Base-by-base conservation (phyloP, 2,888 invertebrate species). In the Lydus trimaculatus region DNA sequence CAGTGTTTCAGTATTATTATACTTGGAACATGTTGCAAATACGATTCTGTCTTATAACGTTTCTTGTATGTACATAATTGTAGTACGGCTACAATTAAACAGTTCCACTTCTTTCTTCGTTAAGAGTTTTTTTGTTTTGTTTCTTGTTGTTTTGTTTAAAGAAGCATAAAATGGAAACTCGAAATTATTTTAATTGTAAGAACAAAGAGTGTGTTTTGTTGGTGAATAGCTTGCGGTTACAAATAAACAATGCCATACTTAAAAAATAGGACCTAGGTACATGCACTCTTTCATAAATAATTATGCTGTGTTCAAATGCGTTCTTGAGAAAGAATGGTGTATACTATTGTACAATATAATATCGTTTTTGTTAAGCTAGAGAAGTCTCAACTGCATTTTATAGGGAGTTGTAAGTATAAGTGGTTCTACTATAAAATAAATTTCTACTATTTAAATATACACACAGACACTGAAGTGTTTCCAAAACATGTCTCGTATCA, bases 211-310 rank as follows among this genome's bases (percentile, higher is more conserved):
- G 15, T 28, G 56, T 56, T 61, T 61, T 61, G 36, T 39, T 39
- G 23, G 36, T 61, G 61, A 43, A 36, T 17, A 36, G 61, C 43
- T 20, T 61, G 61, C 61, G 61, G 61, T 61, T 61, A 61, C 25
- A 31, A 61, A 43, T 61, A 43, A 36, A 61, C 61, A 61, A 61
- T 61, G 56, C 28, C 15, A 20, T 43, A 61, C 36, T n/a, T 20
- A 25, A 5, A 61, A 61, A 61, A 61, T 61, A 61, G 39, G 25
- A 28, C 23, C 61, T 39, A 56, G 25, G 56, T 56, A 56, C 25
- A 56, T 28, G 28, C 15, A 56, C 56, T 56, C 56, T 56, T 56
- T 56, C 15, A 56, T 56, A 56, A 56, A 56, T 56, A 56, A 56
- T 56, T 25, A 56, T 25, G 17, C 36, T 13, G 39, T 61, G 33